phyloP scores from a whole-genome alignment of 2,888 invertebrate genomes.

The Leptopilina myrica region DNA sequence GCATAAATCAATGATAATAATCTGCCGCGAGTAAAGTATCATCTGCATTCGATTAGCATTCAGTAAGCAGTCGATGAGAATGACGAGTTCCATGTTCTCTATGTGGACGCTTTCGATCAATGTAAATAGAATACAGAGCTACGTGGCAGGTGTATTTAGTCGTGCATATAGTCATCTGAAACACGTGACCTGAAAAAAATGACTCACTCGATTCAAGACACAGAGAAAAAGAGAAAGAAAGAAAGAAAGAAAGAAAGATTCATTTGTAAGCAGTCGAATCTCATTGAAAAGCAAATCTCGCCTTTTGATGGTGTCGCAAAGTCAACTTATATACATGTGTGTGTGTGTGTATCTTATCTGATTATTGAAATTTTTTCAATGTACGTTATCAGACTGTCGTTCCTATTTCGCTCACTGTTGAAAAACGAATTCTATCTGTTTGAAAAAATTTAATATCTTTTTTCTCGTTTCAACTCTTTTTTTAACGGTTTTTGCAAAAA shows the following conservation, averaged over 20 bases:
- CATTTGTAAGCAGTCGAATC: background rate
- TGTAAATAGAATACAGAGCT: constrained; percentile 56
- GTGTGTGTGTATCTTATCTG: background rate
- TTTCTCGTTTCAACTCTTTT: background rate
- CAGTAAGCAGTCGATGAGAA: constrained; percentile 13
- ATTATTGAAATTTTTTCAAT: constrained; percentile 14
- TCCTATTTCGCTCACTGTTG: background rate
- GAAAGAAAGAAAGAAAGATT: background rate
- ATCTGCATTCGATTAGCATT: constrained; percentile 20
- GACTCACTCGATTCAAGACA: constrained; percentile 29
- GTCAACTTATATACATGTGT: background rate
- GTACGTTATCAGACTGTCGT: background rate
- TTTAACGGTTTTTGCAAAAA: background rate
- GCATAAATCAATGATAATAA: background rate
- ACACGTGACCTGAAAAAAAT: constrained; percentile 58
- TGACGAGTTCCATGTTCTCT: constrained; percentile 49
- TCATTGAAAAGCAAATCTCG: constrained; percentile 12
- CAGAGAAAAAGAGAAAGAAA: too few species aligned
- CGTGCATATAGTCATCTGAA: constrained; percentile 50
- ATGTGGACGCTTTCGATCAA: constrained; percentile 47
- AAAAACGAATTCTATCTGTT: background rate
- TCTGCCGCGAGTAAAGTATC: background rate
- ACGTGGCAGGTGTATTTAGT: constrained; percentile 56
- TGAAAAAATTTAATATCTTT: background rate
- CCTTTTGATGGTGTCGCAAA: constrained; percentile 1